Evolutionary conservation across 2,797 vertebrate genomes (phyloP).

Genomic region (Echeneis naucrates): DNA sequence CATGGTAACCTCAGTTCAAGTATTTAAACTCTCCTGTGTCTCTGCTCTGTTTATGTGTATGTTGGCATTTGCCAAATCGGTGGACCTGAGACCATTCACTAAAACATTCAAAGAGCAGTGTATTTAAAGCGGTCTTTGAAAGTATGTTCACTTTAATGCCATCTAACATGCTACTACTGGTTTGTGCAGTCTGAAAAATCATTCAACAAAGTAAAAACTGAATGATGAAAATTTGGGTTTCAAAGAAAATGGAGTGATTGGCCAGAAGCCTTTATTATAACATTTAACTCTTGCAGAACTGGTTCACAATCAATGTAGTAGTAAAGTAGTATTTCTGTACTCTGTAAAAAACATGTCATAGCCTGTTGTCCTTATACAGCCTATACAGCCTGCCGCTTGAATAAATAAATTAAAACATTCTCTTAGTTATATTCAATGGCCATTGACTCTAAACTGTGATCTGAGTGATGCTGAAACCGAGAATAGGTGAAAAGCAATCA

Average conservation of each 20-base stretch:
- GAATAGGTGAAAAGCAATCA: slow-evolving; percentile 62
- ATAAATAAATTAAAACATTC: slow-evolving; percentile 38
- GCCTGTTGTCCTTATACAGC: background rate
- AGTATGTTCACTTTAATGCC: slow-evolving; percentile 1
- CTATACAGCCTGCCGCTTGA: slow-evolving; percentile 3
- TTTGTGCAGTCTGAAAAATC: background rate
- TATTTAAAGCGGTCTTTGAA: slow-evolving; percentile 16
- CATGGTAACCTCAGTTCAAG: slow-evolving; percentile 52
- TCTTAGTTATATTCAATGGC: slow-evolving; percentile 38
- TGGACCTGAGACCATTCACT: slow-evolving; percentile 25
- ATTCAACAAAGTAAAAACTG: background rate
- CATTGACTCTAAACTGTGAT: slow-evolving; percentile 60
- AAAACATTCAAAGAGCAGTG: slow-evolving; percentile 19
- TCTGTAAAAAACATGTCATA: background rate
- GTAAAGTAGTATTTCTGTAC: background rate
- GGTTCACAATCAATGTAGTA: background rate
- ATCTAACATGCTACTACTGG: background rate
- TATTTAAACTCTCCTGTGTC: slow-evolving; percentile 53
- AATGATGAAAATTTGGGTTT: background rate
- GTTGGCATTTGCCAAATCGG: slow-evolving; percentile 31
- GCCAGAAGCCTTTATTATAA: background rate
- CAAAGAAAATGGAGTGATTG: no score
- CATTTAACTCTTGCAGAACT: background rate
- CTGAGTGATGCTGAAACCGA: slow-evolving; percentile 60
- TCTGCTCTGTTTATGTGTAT: slow-evolving; percentile 36